These are phyloP conservation scores for Mylabris phalerata DNA, from an alignment of 1,140 invertebrate species.

Conservation along the genomic window DNA sequence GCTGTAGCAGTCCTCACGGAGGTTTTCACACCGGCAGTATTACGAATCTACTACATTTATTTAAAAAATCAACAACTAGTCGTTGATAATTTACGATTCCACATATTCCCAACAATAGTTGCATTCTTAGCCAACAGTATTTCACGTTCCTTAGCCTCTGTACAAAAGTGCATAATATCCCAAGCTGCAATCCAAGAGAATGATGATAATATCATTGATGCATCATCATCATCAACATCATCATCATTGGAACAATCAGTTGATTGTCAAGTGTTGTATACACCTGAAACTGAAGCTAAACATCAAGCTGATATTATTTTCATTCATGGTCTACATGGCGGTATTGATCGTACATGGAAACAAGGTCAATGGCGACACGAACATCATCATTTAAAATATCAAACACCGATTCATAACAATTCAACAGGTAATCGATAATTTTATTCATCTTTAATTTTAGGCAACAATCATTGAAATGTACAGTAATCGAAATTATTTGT, in stretches of 20 bases:
- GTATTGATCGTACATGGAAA: constrained; percentile 50
- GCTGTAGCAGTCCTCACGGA: constrained; percentile 27
- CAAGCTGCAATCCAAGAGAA: constrained; percentile 5
- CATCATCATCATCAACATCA: constrained; percentile 5
- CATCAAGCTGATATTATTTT: constrained; percentile 50
- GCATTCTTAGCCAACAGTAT: constrained; percentile 47
- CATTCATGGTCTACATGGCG: constrained; percentile 54
- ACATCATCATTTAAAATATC: constrained; percentile 39
- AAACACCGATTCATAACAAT: constrained; percentile 24
- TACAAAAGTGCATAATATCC: constrained; percentile 38
- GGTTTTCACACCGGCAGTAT: constrained; percentile 29
- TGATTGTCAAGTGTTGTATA: constrained; percentile 41
- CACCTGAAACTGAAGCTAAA: constrained; percentile 34
- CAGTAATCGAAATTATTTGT: constrained; percentile 23
- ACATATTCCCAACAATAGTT: constrained; percentile 43
- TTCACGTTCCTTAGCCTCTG: constrained; percentile 44
- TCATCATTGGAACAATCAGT: constrained; percentile 35
- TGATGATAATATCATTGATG: constrained; percentile 3
- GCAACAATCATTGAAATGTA: constrained; percentile 26
- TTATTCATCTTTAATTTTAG: constrained; percentile 1
- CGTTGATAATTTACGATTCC: constrained; percentile 35
- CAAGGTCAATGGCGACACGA: constrained; percentile 48
- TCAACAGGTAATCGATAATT: constrained; percentile 21
- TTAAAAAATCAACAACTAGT: constrained; percentile 34
- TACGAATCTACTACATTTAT: constrained; percentile 30